Evolutionary conservation across 2,888 invertebrate genomes (phyloP).

Genomic region (Pheosia gnoma): DNA sequence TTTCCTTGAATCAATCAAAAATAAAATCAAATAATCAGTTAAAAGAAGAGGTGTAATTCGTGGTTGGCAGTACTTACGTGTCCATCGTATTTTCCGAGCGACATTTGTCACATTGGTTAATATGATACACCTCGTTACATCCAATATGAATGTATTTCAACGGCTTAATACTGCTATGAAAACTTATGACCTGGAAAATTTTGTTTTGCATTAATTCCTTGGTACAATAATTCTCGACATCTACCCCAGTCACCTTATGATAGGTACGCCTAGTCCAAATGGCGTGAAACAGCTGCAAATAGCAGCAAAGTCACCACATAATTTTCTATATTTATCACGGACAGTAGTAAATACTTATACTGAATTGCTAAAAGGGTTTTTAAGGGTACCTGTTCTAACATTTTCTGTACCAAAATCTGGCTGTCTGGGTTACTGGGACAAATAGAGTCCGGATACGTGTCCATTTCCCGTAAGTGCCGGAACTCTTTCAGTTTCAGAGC

Average conservation of each 20-base stretch:
- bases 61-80: slow-evolving; percentile 46
- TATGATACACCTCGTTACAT: slow-evolving; percentile 91
- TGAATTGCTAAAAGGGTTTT: background rate
- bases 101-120: slow-evolving; percentile 86
- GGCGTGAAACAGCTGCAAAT: too few species aligned
- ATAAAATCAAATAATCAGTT: too few species aligned
- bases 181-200: slow-evolving; percentile 63
- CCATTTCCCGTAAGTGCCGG: slow-evolving; percentile 86
- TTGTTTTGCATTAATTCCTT: too few species aligned
- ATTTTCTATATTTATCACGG: too few species aligned
- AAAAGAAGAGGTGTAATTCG: too few species aligned
- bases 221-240: too few species aligned
- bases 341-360: too few species aligned
- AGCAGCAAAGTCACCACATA: too few species aligned
- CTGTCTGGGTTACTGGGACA: slow-evolving; percentile 88
- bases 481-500: slow-evolving; percentile 88
- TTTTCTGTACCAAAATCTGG: slow-evolving; percentile 82
- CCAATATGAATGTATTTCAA: slow-evolving; percentile 88
- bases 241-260: too few species aligned
- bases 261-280: too few species aligned
- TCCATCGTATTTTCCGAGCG: slow-evolving; percentile 34
- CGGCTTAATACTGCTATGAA: slow-evolving; percentile 57
- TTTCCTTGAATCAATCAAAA: too few species aligned
- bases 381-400: slow-evolving; percentile 87
- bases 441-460: slow-evolving; percentile 84